Conservation (phyloP, 2,797 vertebrate species). For the Trichosurus vulpecula region DNA sequence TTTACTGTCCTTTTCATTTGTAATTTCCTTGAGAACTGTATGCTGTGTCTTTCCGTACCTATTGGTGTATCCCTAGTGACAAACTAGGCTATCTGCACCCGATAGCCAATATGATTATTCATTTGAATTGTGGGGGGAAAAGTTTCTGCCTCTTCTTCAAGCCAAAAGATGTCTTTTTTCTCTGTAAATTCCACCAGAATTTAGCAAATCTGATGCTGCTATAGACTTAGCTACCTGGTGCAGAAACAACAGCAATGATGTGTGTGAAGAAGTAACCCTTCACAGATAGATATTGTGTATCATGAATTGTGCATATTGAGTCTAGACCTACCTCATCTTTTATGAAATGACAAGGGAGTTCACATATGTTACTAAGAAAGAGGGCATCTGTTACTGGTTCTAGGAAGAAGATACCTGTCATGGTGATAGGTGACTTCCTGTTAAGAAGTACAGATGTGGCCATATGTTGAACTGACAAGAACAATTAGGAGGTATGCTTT, state of each 20-base stretch:
- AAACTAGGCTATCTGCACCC: neutral
- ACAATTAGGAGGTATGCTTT: neutral
- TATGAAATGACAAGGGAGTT: neutral
- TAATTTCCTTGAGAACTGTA: neutral
- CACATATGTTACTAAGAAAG: neutral
- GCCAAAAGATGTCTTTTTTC: neutral
- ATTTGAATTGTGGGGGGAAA: neutral
- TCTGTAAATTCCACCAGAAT: neutral
- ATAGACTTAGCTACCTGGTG: neutral
- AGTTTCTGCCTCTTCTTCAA: neutral
- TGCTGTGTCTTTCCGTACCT: neutral
- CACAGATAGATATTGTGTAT: neutral
- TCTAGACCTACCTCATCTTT: neutral
- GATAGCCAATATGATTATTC: no score
- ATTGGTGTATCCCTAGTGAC: neutral
- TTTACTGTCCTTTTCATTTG: neutral
- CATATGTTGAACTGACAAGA: neutral
- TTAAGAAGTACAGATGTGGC: slow-evolving; percentile 1
- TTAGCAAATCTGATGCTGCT: neutral
- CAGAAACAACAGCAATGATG: neutral
- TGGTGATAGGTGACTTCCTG: neutral
- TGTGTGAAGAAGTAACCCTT: neutral
- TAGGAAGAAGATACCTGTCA: neutral
- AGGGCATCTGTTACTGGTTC: neutral
- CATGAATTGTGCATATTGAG: neutral